These are phyloP conservation scores for Hirtodrosophila cameraria DNA, from an alignment of 2,888 invertebrate species.

Conservation along the genomic window DNA sequence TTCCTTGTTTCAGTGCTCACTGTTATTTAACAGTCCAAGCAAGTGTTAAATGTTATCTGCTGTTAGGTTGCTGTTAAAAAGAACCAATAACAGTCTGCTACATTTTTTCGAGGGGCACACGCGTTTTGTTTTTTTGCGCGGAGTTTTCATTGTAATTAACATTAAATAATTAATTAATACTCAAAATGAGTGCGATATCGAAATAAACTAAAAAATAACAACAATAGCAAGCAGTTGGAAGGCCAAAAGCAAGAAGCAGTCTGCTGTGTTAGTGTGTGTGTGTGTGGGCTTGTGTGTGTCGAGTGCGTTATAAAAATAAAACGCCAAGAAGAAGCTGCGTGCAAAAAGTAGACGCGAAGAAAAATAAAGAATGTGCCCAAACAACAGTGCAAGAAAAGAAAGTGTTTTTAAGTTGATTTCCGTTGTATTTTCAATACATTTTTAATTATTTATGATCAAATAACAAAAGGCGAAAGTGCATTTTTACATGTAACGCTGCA, in stretches of 20 bases:
- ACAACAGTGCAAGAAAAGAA: slow-evolving; percentile 67
- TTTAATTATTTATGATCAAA: slow-evolving; percentile 52
- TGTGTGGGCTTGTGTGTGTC: slow-evolving; percentile 48
- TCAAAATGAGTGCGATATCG: slow-evolving; percentile 38
- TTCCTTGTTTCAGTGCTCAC: too few relatives aligned
- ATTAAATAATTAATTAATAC: slow-evolving; percentile 43
- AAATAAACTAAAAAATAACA: slow-evolving; percentile 29
- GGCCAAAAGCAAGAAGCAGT: slow-evolving; percentile 30
- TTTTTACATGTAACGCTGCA: slow-evolving; percentile 56
- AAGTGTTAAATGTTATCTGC: not conserved
- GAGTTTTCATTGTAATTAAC: slow-evolving; percentile 43
- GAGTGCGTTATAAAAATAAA: slow-evolving; percentile 72
- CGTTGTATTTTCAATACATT: slow-evolving; percentile 48
- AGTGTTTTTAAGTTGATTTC: slow-evolving; percentile 60
- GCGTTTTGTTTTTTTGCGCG: slow-evolving; percentile 31
- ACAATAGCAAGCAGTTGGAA: slow-evolving; percentile 29
- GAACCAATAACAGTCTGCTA: slow-evolving; percentile 27
- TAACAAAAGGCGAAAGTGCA: slow-evolving; percentile 71
- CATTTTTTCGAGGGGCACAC: slow-evolving; percentile 46
- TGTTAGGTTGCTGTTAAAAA: not conserved
- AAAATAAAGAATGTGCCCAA: slow-evolving; percentile 71
- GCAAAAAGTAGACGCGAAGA: slow-evolving; percentile 68
- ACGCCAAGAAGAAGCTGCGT: slow-evolving; percentile 70
- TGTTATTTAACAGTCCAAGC: too few relatives aligned
- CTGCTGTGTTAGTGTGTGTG: slow-evolving; percentile 28